These are phyloP conservation scores for Siderastrea siderea DNA, from an alignment of 92 coral and sea anemone species.

Conservation along the genomic window DNA sequence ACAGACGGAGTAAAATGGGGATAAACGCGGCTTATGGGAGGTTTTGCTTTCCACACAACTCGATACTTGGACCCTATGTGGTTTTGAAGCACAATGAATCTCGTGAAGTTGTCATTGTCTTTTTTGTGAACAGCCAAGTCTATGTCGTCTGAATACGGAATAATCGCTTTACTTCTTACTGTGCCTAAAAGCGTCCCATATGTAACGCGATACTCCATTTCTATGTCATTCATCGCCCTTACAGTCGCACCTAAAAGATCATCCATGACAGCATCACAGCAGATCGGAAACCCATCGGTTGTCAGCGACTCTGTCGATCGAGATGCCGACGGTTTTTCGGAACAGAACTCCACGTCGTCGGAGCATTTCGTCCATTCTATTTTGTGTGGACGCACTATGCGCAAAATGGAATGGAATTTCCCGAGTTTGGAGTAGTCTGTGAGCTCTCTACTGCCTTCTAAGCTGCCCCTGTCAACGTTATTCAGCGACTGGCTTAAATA, in stretches of 20 bases:
- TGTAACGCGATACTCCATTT: constrained; percentile 46
- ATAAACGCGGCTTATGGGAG: background rate
- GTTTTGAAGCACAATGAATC: constrained; percentile 3
- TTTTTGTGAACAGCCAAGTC: constrained; percentile 34
- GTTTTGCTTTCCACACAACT: constrained; percentile 1
- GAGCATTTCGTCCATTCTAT: constrained; percentile 63
- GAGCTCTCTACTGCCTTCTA: constrained; percentile 14
- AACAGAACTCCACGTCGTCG: constrained; percentile 24
- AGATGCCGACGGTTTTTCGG: constrained; percentile 37
- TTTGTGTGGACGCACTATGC: constrained; percentile 38
- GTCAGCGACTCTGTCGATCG: constrained; percentile 16
- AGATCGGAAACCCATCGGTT: constrained; percentile 39
- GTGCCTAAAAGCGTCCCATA: constrained; percentile 66
- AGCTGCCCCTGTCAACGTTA: constrained; percentile 45
- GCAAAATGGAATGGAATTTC: constrained; percentile 24
- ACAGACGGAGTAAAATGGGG: background rate
- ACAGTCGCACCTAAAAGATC: constrained; percentile 29
- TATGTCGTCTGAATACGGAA: constrained; percentile 57
- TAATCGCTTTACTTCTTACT: constrained; percentile 46
- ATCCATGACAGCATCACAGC: constrained; percentile 44
- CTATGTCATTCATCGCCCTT: constrained; percentile 18
- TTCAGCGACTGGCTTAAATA: constrained; percentile 28
- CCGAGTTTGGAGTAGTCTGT: constrained; percentile 51
- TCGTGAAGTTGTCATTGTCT: constrained; percentile 6
- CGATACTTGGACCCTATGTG: background rate